Evolutionary conservation across 2,113 vertebrate species (phyloP), one percentile per base, ranked within the genome.

Genomic region (Sapayoa aenigma): DNA sequence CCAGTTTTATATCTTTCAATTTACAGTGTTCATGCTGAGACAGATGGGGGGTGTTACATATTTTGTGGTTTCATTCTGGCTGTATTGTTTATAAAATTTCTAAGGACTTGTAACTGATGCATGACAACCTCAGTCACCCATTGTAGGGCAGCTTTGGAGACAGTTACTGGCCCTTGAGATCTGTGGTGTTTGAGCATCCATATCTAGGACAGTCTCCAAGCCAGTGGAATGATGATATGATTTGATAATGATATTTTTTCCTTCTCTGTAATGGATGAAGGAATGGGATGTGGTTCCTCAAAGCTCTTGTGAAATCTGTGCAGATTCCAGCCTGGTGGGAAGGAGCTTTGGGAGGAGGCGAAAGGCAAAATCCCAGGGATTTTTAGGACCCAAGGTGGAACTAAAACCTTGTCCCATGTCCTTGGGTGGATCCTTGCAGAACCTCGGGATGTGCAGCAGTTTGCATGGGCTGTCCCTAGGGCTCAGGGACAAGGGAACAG

Each of bases 271-370:
- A 21, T 5, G n/a, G 87, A 39, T 4, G 17, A 74, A 84, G 50
- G 33, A 0, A 0, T 0, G 0, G 65, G 81, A 73, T 0, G 0
- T 55, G 46, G 50, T 49, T 87, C 33, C 25, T 69, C 41, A 28
- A 46, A 76, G 46, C 47, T 92, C 63, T 25, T 94, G 82, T 83
- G 84, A 84, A 87, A 87, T 49, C 94, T 58, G 66, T 69, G 67
- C 49, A 55, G 87, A 20, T 75, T 78, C 72, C 62, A 68, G 0
- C 31, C 25, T 75, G 35, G 12, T 69, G 53, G 66, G 58, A 85
- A 65, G 5, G 33, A 41, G 60, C 44, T 72, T 69, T 68, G 44
- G 71, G 52, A 76, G 33, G 81, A 82, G 37, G 28, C 0, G 0
- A 30, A 79, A 91, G 37, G 42, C 49, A 27, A 9, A 35, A 58